Conservation (phyloP, 2,113 vertebrate species). For the Leucopsar rothschildi region DNA sequence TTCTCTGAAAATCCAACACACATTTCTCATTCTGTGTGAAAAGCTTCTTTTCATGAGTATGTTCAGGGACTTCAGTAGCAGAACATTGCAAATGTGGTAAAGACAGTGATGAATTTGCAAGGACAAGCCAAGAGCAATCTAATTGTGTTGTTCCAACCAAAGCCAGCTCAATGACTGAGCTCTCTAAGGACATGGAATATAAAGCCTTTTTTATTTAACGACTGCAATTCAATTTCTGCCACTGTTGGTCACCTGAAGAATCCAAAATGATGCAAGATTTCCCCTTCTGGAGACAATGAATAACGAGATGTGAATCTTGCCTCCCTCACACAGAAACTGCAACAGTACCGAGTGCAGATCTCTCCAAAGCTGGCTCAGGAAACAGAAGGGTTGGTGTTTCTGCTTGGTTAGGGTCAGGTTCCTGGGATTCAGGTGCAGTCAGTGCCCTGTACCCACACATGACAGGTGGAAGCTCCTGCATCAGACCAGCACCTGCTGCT, state of each 20-base stretch:
- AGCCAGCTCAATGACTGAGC: not conserved
- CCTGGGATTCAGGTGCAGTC: not conserved
- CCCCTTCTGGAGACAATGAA: not conserved
- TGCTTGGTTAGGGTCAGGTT: not conserved
- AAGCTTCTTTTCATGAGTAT: not conserved
- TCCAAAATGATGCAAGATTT: not conserved
- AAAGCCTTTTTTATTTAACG: not conserved
- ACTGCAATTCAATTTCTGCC: not conserved
- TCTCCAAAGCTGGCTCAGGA: not conserved
- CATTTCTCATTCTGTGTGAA: not conserved
- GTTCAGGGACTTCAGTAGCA: not conserved
- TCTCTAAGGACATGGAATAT: not conserved
- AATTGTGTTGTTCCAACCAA: not conserved
- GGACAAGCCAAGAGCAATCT: slow-evolving; percentile 18
- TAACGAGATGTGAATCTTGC: not conserved
- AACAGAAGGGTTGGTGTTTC: not conserved
- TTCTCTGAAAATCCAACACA: not conserved
- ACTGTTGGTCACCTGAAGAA: not conserved
- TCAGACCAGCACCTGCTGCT: not conserved
- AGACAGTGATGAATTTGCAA: not conserved
- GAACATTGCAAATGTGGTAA: not conserved
- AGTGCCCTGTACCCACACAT: not conserved
- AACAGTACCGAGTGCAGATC: not conserved
- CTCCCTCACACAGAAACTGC: not conserved
- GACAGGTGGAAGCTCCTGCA: too few relatives aligned